Base-by-base conservation (phyloP, 2,797 vertebrate genomes). In the Otolemur crassicaudatus region DNA sequence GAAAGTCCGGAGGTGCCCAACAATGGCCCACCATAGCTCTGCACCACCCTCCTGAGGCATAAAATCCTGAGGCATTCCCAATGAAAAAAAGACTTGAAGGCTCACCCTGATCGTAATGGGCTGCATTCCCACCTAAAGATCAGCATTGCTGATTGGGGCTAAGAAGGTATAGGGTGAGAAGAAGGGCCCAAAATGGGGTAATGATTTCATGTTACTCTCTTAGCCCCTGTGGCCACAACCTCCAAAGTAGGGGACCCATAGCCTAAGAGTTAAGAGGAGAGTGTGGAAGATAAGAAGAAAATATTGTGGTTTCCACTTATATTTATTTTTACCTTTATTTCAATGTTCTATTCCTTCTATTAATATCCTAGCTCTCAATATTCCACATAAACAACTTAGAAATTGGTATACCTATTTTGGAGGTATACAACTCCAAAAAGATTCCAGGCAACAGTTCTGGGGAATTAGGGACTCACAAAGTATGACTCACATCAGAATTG, bases 271-370 rank as follows among this genome's bases (percentile, higher is more conserved):
- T 69, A 60, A 53, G 75, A 67, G 65, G 37, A 81, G 46, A 37
- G 37, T 25, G 37, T 16, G 23, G 34, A n/a, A 22, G 31, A 17
- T 10, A 87, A 6, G 43, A 67, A 70, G 43, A 69, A 84, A 85
- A 85, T 58, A 31, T 20, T 23, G 69, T 2, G 61, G 84, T 87
- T 96, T 90, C 67, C 34, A 81, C 40, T 82, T 87, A 27, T 56
- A 40, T 94, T 88, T 94, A 81, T 85, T 89, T 93, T 87, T 81
- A 89, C 73, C 40, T 76, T 96, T 70, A 60, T 83, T 25, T 43
- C 20, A n/a, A 19, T 13, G 16, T 49, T 13, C 49, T 14, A 53
- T 56, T 75, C 22, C 49, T 86, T 91, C 56, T 56, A n/a, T 81
- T 91, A 81, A 46, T 67, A 79, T 29, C 46, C 7, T 89, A 53